These are phyloP conservation scores for Apocrypta bakeri DNA, from an alignment of 1,140 invertebrate genomes.

Conservation along the genomic window DNA sequence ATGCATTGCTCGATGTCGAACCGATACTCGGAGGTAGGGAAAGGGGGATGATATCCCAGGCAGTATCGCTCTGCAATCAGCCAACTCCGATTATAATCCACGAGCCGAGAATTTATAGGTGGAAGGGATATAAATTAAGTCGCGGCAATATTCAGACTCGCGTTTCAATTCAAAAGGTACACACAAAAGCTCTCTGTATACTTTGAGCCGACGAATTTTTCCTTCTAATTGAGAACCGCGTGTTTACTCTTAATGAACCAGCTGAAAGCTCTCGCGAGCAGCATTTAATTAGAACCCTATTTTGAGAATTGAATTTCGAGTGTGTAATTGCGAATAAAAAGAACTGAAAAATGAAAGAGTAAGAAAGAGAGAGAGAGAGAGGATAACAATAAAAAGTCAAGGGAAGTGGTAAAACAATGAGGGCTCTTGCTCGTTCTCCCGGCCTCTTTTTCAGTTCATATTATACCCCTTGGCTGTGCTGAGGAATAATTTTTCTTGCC, in stretches of 20 bases:
- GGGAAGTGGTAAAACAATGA: constrained; percentile 27
- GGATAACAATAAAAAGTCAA: constrained; percentile 15
- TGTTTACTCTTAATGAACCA: not conserved
- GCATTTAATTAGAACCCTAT: constrained; percentile 2
- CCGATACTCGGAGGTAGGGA: not conserved
- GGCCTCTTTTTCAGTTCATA: constrained; percentile 20
- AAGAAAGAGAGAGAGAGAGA: not conserved
- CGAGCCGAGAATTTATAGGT: not conserved
- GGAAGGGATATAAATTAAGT: constrained; percentile 17
- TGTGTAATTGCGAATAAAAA: constrained; percentile 4
- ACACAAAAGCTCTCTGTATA: not conserved
- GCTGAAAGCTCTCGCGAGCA: not conserved
- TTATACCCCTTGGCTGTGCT: constrained; percentile 45
- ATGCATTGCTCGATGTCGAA: not conserved
- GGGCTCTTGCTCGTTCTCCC: not conserved
- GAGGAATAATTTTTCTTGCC: constrained; percentile 65
- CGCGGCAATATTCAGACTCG: not conserved
- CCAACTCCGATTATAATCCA: constrained; percentile 18
- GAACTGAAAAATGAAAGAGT: not conserved
- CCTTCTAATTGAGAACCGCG: not conserved
- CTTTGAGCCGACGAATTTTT: not conserved
- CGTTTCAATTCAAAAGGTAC: not conserved
- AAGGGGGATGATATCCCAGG: not conserved
- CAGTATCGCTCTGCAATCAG: constrained; percentile 30
- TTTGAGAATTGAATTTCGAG: constrained; percentile 28